Percentiles rank a stretch among this genome's conserved stretches.
Evolutionary conservation across 2,888 invertebrate genomes (phyloP).

Genomic region (Campoletis raptor): DNA sequence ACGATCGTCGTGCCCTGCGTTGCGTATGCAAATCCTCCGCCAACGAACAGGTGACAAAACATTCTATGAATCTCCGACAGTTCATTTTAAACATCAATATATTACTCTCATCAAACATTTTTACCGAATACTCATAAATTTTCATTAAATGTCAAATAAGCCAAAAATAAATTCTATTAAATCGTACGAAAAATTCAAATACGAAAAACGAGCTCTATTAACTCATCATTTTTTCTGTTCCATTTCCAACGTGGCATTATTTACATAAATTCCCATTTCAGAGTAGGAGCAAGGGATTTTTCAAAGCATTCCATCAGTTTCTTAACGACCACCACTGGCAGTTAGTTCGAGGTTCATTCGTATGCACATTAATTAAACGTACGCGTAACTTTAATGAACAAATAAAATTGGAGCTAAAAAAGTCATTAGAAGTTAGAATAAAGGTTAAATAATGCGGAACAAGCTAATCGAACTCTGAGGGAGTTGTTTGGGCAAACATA

Average conservation of each 20-base stretch:
- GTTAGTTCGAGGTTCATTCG: neutral
- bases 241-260: neutral
- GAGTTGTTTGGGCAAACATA: neutral
- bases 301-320: neutral
- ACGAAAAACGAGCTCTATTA: neutral
- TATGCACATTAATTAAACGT: neutral
- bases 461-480: constrained; percentile 57
- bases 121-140: neutral
- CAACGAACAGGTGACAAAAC: constrained; percentile 86
- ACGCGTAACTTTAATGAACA: constrained; percentile 8
- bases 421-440: constrained; percentile 58
- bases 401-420: constrained; percentile 23
- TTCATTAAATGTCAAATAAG: neutral
- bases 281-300: neutral
- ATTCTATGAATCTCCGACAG: neutral
- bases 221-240: neutral
- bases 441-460: constrained; percentile 44
- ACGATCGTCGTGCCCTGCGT: constrained; percentile 88
- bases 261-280: neutral
- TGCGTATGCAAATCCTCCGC: constrained; percentile 88
- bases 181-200: neutral
- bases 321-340: neutral
- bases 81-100: neutral
- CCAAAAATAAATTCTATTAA: neutral
- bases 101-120: neutral